Conservation (phyloP, 1,140 invertebrate species). For the Chlorops oryzae region DNA sequence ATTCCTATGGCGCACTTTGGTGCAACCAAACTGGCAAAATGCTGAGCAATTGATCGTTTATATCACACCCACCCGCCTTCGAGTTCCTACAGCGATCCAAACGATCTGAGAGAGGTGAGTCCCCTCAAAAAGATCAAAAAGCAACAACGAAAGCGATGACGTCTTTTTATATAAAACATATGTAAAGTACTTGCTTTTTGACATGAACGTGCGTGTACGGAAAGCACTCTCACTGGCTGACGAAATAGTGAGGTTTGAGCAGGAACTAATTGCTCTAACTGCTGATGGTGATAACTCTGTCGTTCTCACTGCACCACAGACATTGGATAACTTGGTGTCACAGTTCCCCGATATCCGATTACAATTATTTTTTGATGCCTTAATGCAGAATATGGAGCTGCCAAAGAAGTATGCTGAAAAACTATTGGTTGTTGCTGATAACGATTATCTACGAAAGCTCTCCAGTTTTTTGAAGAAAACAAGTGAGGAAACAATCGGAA, state of each 20-base stretch:
- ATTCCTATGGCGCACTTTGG: conserved; percentile 24
- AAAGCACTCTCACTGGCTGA: conserved; percentile 19
- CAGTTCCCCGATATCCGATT: conserved; percentile 27
- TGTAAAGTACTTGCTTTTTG: conserved; percentile 32
- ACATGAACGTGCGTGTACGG: conserved; percentile 30
- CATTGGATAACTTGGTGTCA: conserved; percentile 15
- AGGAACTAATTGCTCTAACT: conserved; percentile 14
- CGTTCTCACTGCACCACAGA: conserved; percentile 26
- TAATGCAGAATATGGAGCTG: conserved; percentile 14
- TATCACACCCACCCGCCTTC: conserved; percentile 28
- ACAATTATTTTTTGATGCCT: conserved; percentile 20
- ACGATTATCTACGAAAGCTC: conserved; percentile 22
- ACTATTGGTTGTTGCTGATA: conserved; percentile 31
- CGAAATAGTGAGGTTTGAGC: conserved; percentile 29
- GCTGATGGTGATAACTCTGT: conserved; percentile 9
- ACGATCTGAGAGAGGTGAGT: too few species aligned
- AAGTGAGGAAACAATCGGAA: conserved; percentile 19
- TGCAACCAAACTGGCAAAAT: conserved; percentile 37
- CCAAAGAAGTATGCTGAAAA: conserved; percentile 5
- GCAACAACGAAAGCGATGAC: neutral
- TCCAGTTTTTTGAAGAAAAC: conserved; percentile 12
- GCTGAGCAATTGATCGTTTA: conserved; percentile 34
- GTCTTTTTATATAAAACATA: conserved; percentile 32
- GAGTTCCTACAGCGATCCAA: conserved; percentile 7
- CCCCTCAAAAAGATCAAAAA: too few species aligned